phyloP scores from a whole-genome alignment of 1,140 invertebrate genomes.

The Drosophila setifemur region DNA sequence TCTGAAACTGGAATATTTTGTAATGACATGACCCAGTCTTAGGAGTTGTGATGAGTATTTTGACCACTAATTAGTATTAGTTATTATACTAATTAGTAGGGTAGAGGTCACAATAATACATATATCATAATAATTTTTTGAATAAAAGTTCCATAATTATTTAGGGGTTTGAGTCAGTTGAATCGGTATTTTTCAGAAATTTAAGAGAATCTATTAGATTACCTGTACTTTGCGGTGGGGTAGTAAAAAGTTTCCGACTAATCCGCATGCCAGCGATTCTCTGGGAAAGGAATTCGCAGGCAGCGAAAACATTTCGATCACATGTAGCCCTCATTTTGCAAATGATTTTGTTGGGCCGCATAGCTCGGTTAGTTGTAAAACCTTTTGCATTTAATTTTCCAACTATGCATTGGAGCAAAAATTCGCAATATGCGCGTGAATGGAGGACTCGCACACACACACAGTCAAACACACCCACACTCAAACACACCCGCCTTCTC shows the following conservation, averaged over 20 bases:
- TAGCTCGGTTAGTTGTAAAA: constrained; percentile 46
- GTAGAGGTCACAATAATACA: too few relatives aligned
- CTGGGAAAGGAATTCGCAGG: constrained; percentile 4
- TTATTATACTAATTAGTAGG: too few relatives aligned
- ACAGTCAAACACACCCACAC: neutral
- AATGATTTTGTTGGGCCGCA: constrained; percentile 44
- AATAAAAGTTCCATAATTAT: too few relatives aligned
- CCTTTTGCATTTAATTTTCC: constrained; percentile 53
- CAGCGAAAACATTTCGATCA: constrained; percentile 29
- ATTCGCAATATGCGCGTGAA: constrained; percentile 45
- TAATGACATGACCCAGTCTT: neutral
- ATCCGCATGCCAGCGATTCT: constrained; percentile 18
- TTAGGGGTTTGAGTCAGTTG: too few relatives aligned
- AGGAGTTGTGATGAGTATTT: too few relatives aligned
- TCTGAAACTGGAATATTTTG: constrained; percentile 2
- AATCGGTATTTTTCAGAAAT: too few relatives aligned
- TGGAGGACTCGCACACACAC: neutral
- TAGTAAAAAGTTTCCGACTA: neutral
- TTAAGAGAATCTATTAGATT: neutral
- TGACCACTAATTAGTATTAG: too few relatives aligned
- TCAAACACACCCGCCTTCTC: neutral
- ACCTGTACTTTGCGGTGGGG: neutral
- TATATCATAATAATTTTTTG: too few relatives aligned
- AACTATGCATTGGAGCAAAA: constrained; percentile 48
- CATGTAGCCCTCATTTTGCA: constrained; percentile 36